These are phyloP conservation scores for Elaphurus davidianus DNA, from an alignment of 2,113 vertebrate genomes.

Conservation along the genomic window DNA sequence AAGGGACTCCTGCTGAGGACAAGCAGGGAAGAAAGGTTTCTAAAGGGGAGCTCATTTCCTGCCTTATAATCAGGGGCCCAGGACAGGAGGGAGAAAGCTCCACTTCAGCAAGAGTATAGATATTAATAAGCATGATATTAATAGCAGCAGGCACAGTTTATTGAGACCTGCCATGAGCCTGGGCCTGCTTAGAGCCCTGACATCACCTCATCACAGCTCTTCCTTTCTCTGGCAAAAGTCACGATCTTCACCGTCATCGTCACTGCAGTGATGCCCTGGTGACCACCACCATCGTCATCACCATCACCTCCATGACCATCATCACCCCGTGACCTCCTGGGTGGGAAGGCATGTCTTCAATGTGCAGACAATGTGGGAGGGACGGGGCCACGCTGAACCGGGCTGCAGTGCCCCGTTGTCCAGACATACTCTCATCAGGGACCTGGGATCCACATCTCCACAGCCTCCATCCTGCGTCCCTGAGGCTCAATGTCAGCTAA, in stretches of 20 bases:
- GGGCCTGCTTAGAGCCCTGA: neutral
- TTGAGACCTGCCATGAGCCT: neutral
- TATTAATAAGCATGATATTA: neutral
- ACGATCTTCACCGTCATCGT: fast-evolving
- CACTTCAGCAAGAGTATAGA: neutral
- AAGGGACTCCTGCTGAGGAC: neutral
- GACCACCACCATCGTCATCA: fast-evolving
- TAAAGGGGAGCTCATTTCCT: neutral
- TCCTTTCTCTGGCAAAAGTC: neutral
- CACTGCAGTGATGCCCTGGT: fast-evolving
- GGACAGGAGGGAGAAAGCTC: neutral
- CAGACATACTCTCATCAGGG: neutral
- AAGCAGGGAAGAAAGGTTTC: neutral
- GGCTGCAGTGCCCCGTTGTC: neutral
- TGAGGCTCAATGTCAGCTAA: neutral
- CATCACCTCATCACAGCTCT: neutral
- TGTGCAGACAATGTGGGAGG: neutral
- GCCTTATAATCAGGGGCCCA: neutral
- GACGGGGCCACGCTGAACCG: fast-evolving
- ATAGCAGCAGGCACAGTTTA: neutral
- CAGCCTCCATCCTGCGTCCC: fast-evolving
- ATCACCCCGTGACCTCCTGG: neutral
- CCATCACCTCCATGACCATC: neutral
- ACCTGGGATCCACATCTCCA: neutral
- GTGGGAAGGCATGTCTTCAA: neutral